Evolutionary conservation across 2,888 invertebrate genomes (phyloP), one percentile per base, ranked within the genome.

Genomic region (Molanna angustata): DNA sequence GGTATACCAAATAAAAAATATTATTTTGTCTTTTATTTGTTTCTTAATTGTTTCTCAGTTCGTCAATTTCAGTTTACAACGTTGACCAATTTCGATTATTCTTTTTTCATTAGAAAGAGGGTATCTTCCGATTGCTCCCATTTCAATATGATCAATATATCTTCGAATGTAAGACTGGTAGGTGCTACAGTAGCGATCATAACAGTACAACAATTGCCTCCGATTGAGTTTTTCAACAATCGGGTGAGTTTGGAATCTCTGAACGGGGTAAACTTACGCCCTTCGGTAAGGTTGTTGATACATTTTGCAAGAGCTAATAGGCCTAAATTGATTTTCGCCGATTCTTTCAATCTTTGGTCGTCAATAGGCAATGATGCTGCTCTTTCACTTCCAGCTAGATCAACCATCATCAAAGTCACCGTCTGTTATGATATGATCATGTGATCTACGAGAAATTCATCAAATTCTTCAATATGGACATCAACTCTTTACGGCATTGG

Each of bases 231-330:
- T 13, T 32, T 44, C 2, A 44, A 32, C 11, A 44, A 13, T 13
- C 44, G 44, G 4, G 44, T 44, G n/a, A 44, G 44, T 44, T 44
- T 44, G 16, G 44, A 44, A 44, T 44, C 32, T 2, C 44, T 31
- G 19, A 32, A 44, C 13, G 46, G 46, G 2, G 20, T 13, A 13
- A 21, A 37, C 11, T 4, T 20, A 7, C 18, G 37, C 9, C 37
- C 37, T 6, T 14, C 13, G 1, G 31, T 40, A 2, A 33, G 48
- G 11, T 9, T 17, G 17, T 31, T 40, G 19, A 39, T 22, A 13
- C 48, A 48, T 17, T 27, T 48, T 11, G 20, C 40, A 13, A 27
- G 48, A 14, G 27, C 48, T 16, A 33, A 31, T 4, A 46, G 37
- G 35, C n/a, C 31, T 46, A 13, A 32, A 6, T 44, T 44, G 19